Evolutionary conservation across 1,140 invertebrate genomes (phyloP), one percentile per base, ranked within the genome.

Genomic region (Brachystomella parvula): DNA sequence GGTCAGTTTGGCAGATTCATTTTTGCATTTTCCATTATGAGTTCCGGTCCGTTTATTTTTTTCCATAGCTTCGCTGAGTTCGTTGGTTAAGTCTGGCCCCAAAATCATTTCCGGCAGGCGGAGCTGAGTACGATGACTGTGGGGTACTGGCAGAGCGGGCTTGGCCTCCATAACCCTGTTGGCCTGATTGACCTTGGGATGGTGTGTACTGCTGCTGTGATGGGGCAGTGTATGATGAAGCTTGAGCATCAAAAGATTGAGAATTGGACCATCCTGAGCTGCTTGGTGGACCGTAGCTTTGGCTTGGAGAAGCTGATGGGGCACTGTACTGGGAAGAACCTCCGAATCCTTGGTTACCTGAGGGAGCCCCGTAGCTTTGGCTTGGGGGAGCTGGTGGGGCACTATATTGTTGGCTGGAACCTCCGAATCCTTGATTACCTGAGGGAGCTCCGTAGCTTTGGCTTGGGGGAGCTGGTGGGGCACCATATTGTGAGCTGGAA

Each of bases 371-470:
- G 35, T 39, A 39, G 19, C 35, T 39, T 39, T 39, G 35, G 19
- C 6, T 9, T 19, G 35, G 35, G 6, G 35, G 6, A 19, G n/a
- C n/a, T n/a, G n/a, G n/a, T n/a, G n/a, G n/a, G n/a, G n/a, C n/a
- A n/a, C n/a, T n/a, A n/a, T n/a, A n/a, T n/a, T n/a, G n/a, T n/a
- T n/a, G n/a, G n/a, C n/a, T n/a, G n/a, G n/a, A n/a, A n/a, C n/a
- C n/a, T n/a, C n/a, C n/a, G n/a, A n/a, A n/a, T n/a, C 35, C 35
- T 9, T 39, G 19, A 39, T 19, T 39, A 9, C 19, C 6, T 9
- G 35, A 39, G 19, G 74, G 74, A 44, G 73, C 72, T n/a, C 74
- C 73, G 24, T 64, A 64, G 44, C 49, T 49, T 60, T 49, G 39
- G n/a, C n/a, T n/a, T 3, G 39, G 26, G 2, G 62, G 62, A 2